phyloP scores from a whole-genome alignment of 37 sponge, comb jelly and placozoan species.

The Tethya wilhelma region DNA sequence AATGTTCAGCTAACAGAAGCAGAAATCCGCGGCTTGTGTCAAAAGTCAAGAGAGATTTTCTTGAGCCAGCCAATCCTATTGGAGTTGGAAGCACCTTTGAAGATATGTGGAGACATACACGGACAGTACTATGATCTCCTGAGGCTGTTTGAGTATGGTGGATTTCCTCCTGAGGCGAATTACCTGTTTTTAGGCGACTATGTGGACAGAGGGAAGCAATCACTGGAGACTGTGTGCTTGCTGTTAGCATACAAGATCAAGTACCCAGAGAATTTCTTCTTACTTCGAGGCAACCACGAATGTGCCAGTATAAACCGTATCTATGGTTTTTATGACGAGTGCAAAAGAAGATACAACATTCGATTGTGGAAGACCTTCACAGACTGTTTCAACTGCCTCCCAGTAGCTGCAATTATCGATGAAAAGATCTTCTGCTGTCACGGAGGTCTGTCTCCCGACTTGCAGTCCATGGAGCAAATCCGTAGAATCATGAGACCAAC shows the following conservation, averaged over 20 bases:
- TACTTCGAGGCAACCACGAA: conserved; percentile 98
- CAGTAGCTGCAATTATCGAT: conserved; percentile 97
- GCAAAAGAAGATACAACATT: conserved; percentile 98
- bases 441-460: conserved; percentile 98
- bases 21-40: conserved; percentile 85
- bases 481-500: conserved; percentile 98
- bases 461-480: conserved; percentile 98
- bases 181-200: conserved; percentile 96
- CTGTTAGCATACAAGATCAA: conserved; percentile 99
- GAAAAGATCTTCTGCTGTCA: conserved; percentile 99
- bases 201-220: conserved; percentile 95
- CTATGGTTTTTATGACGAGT: conserved; percentile 99
- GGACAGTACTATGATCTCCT: conserved; percentile 96
- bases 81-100: conserved; percentile 92
- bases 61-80: conserved; percentile 92
- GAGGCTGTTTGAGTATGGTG: conserved; percentile 95
- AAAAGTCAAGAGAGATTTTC: conserved; percentile 92
- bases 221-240: conserved; percentile 96
- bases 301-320: conserved; percentile 99
- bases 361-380: conserved; percentile 99
- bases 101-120: conserved; percentile 96
- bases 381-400: conserved; percentile 99
- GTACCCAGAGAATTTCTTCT: conserved; percentile 99
- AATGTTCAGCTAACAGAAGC: conserved; percentile 89
- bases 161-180: conserved; percentile 95